Percentiles rank a stretch among this genome's conserved stretches.
These are phyloP conservation scores for Hyppa rectilinea DNA, from an alignment of 2,888 invertebrate genomes.

Conservation along the genomic window DNA sequence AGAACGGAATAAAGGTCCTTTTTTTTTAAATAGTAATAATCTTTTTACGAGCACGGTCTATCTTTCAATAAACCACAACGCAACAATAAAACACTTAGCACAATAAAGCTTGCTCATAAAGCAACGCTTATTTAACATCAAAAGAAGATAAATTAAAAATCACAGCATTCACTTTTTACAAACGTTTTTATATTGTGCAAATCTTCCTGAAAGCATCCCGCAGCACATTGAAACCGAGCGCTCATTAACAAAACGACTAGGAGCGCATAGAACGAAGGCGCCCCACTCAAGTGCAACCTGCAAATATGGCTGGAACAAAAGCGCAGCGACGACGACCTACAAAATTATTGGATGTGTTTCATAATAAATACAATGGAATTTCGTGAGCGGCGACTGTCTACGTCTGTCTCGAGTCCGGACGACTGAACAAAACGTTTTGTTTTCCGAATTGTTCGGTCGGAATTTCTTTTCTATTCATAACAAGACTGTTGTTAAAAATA, in stretches of 20 bases:
- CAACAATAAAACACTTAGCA: constrained; percentile 13
- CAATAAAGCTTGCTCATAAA: constrained; percentile 40
- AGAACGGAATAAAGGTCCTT: constrained; percentile 1
- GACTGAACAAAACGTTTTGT: constrained; percentile 55
- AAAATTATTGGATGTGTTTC: constrained; percentile 64
- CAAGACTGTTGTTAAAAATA: constrained; percentile 17
- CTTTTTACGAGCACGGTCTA: neutral
- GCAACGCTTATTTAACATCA: constrained; percentile 55
- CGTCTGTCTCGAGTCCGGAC: constrained; percentile 54
- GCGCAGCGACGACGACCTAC: constrained; percentile 62
- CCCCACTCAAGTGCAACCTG: constrained; percentile 61
- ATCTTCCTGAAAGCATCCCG: constrained; percentile 65
- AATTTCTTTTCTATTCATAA: constrained; percentile 29
- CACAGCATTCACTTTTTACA: constrained; percentile 58
- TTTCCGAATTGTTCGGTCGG: constrained; percentile 17
- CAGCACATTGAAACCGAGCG: constrained; percentile 63
- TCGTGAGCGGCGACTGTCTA: constrained; percentile 47
- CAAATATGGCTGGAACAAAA: constrained; percentile 64
- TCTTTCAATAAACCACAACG: constrained; percentile 10
- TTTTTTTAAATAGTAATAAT: neutral
- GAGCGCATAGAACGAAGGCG: constrained; percentile 54
- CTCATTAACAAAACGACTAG: constrained; percentile 73
- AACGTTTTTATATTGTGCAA: constrained; percentile 65
- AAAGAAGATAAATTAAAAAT: constrained; percentile 59
- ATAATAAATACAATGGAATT: constrained; percentile 55